Percentiles rank a stretch among this genome's conserved stretches.
These are phyloP conservation scores for Eristalinus sepulchralis DNA, from an alignment of 2,888 invertebrate species.

Conservation along the genomic window DNA sequence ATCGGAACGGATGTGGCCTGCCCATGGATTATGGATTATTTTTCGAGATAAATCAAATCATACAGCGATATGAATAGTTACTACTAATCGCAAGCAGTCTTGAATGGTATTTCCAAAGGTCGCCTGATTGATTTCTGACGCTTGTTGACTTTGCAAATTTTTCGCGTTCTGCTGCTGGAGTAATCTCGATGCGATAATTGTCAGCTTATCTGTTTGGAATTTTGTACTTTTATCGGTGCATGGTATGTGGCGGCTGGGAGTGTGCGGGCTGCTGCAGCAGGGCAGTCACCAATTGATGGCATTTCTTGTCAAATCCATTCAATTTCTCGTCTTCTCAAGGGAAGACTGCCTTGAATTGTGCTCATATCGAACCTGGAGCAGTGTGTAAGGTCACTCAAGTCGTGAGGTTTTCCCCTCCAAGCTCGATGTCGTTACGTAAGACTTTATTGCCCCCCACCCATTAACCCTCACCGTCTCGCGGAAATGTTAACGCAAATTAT, in stretches of 20 bases:
- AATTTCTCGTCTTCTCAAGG: too few species aligned
- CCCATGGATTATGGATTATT: conserved; percentile 25
- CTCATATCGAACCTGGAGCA: too few species aligned
- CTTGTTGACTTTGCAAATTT: not conserved
- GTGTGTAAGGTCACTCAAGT: too few species aligned
- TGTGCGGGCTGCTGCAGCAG: too few species aligned
- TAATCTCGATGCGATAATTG: not conserved
- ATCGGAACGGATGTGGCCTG: not conserved
- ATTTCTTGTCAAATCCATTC: too few species aligned
- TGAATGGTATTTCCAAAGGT: conserved; percentile 14
- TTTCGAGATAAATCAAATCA: conserved; percentile 8
- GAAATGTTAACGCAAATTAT: too few species aligned
- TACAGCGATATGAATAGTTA: not conserved
- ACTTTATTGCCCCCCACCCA: too few species aligned
- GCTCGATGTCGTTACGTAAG: too few species aligned
- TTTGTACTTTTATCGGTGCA: not conserved
- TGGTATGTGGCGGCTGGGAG: not conserved
- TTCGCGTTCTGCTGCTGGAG: not conserved
- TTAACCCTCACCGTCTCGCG: too few species aligned
- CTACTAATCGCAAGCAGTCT: not conserved
- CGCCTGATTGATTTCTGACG: not conserved
- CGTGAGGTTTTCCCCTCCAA: too few species aligned
- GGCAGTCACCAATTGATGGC: too few species aligned
- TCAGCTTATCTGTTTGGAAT: not conserved
- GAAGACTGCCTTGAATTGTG: too few species aligned